Percentiles rank a stretch among this genome's conserved stretches.
Evolutionary conservation across 2,888 invertebrate species (phyloP).

Genomic region (Chironomus riparius): DNA sequence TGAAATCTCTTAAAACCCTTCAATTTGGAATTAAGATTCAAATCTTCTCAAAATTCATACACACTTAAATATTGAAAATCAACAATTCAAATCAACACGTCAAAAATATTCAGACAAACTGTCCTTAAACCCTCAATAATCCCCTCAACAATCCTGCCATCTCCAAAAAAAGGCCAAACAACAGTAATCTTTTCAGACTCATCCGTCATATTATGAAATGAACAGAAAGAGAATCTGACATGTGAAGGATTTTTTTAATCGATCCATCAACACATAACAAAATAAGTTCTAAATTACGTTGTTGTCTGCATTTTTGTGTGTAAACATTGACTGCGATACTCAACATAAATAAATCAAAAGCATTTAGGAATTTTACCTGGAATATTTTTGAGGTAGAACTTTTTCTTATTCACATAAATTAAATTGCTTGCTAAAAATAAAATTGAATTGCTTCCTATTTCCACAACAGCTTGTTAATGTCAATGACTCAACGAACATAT

Average conservation of each 20-base stretch:
- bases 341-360: not conserved
- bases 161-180: not conserved
- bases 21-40: no score
- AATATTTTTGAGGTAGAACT: no score
- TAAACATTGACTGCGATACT: not conserved
- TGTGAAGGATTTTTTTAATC: conserved; percentile 17
- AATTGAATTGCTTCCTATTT: no score
- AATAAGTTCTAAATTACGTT: not conserved
- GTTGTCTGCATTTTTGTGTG: not conserved
- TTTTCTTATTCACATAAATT: no score
- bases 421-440: no score
- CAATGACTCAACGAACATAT: not conserved
- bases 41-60: no score
- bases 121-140: no score
- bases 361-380: not conserved
- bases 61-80: no score
- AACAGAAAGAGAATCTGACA: conserved; percentile 8
- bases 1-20: no score
- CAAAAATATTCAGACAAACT: no score
- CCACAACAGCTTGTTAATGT: not conserved
- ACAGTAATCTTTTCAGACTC: not conserved
- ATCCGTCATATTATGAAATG: not conserved
- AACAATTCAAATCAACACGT: no score
- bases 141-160: not conserved
- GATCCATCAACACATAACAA: conserved; percentile 19